Evolutionary conservation across 23 tunicate genomes (phyloP), one percentile per base, ranked within the genome.

Genomic region (Halocynthia aurantium): DNA sequence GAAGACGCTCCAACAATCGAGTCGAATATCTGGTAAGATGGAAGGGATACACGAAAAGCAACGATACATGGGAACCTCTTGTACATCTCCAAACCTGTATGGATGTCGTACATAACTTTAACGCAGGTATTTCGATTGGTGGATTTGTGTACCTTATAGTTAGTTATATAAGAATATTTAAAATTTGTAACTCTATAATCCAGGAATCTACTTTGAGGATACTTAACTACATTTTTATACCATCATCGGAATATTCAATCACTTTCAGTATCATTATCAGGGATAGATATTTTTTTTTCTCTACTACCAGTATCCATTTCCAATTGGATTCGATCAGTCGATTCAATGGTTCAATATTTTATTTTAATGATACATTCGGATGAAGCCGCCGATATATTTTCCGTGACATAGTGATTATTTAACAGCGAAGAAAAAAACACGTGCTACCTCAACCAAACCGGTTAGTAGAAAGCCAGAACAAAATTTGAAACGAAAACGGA

Each of bases 21-120:
- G 68, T 60, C 8, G 81, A 85, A 20, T 92, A 92, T 69, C 56
- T 86, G n/a, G 98, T 92, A 6, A 70, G 83, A 52, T 92, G 98
- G 98, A 92, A 86, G 70, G 98, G 98, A 6, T 92, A 77, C 78
- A 78, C 93, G 6, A 74, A 63, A 67, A 79, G 86, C 51, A 81
- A 86, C 69, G 85, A 92, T 62, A 78, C 88, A 21, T 92, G 98
- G 98, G 98, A 92, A 60, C 98, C 98, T 8, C 21, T 66, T 10
- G 12, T 70, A 0, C 77, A 91, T 72, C 84, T 91, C 5, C 19
- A 77, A 17, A 70, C 84, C 8, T 89, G 96, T 62, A 53, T 68
- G 74, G 88, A 84, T 6, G 31, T 75, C 19, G 57, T 89, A 18
- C 70, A 76, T 51, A 72, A 84, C 19, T 89, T 58, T 70, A 79